Conservation (phyloP, 2,888 invertebrate genomes). For the Drosophila setosimentum region DNA sequence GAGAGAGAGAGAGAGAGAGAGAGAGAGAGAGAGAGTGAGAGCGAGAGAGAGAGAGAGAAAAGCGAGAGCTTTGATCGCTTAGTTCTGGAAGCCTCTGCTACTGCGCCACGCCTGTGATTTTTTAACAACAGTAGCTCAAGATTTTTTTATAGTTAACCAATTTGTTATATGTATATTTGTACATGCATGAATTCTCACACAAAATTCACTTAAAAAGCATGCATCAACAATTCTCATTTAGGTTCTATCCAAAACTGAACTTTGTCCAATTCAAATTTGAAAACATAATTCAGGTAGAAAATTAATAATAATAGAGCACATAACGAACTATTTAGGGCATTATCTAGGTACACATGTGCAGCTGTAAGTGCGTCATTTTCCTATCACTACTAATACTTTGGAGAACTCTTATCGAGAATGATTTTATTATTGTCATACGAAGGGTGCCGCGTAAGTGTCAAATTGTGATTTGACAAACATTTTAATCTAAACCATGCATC, state of each 20-base stretch:
- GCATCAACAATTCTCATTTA: background rate
- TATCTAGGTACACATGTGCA: background rate
- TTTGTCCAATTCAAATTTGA: background rate
- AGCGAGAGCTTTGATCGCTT: slow-evolving; percentile 47
- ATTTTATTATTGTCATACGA: background rate
- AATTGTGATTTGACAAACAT: background rate
- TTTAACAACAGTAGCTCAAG: background rate
- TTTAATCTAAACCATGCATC: background rate
- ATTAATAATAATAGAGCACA: background rate
- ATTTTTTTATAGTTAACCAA: background rate
- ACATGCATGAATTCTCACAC: background rate
- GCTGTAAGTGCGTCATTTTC: background rate
- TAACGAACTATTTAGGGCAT: background rate
- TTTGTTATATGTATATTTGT: background rate
- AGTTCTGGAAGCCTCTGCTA: background rate
- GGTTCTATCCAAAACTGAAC: background rate
- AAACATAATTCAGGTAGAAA: background rate
- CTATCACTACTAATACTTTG: background rate
- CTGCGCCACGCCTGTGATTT: background rate
- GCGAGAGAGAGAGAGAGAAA: slow-evolving; percentile 13
- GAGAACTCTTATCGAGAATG: background rate
- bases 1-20: background rate
- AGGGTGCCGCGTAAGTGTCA: too few relatives aligned
- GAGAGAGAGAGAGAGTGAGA: too few relatives aligned
- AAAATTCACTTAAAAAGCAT: background rate